These are phyloP conservation scores for Botia almorhae DNA, from an alignment of 2,797 vertebrate genomes.

Conservation along the genomic window DNA sequence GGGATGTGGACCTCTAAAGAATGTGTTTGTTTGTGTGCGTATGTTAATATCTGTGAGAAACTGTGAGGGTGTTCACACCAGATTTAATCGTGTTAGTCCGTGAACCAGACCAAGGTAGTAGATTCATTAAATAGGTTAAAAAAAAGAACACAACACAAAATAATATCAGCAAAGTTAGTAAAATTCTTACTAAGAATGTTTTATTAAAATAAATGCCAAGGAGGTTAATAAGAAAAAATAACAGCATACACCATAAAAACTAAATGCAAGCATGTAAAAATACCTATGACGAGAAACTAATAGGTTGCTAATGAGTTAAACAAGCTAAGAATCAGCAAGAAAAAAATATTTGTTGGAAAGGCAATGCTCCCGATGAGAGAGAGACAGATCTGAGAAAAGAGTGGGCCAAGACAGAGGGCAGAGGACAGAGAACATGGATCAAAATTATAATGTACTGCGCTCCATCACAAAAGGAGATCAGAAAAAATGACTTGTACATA, in stretches of 20 bases:
- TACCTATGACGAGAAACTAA: slow-evolving; percentile 81
- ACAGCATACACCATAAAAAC: slow-evolving; percentile 89
- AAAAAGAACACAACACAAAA: slow-evolving; percentile 80
- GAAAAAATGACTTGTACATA: slow-evolving; percentile 77
- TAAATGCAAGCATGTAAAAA: slow-evolving; percentile 90
- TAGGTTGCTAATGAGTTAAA: slow-evolving; percentile 86
- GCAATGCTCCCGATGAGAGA: slow-evolving; percentile 80
- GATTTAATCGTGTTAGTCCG: slow-evolving; percentile 85
- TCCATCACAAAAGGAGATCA: slow-evolving; percentile 67
- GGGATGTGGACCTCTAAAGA: slow-evolving; percentile 7
- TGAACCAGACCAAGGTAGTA: slow-evolving; percentile 85
- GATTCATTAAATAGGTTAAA: slow-evolving; percentile 86
- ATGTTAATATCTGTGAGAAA: slow-evolving; percentile 28
- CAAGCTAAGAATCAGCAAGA: slow-evolving; percentile 81
- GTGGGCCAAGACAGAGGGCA: slow-evolving; percentile 55
- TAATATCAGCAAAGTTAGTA: slow-evolving; percentile 88
- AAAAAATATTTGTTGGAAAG: slow-evolving; percentile 75
- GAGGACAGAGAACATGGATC: slow-evolving; percentile 48
- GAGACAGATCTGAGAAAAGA: slow-evolving; percentile 74
- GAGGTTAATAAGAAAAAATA: slow-evolving; percentile 87
- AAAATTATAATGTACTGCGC: slow-evolving; percentile 67
- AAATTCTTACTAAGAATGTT: slow-evolving; percentile 91
- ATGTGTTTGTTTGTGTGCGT: slow-evolving; percentile 37
- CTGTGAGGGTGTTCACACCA: slow-evolving; percentile 71
- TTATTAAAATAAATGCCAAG: slow-evolving; percentile 90